These are phyloP conservation scores for Ceraclea dissimilis DNA, from an alignment of 2,888 invertebrate genomes.

Conservation along the genomic window DNA sequence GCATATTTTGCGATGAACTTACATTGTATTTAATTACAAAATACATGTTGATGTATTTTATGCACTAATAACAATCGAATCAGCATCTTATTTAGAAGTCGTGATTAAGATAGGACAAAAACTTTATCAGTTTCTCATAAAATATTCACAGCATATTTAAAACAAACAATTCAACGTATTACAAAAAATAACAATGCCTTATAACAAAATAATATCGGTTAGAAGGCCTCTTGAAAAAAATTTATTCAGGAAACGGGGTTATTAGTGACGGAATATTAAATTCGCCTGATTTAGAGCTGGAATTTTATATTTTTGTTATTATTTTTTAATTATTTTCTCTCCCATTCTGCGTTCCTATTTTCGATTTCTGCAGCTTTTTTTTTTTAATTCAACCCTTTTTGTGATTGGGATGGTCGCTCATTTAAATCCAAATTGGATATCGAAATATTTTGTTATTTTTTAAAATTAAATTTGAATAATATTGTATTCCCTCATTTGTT, in stretches of 20 bases:
- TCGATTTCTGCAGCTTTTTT: conserved; percentile 1
- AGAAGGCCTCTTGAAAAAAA: background rate
- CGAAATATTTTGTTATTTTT: background rate
- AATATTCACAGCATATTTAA: too few species aligned
- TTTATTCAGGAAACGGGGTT: background rate
- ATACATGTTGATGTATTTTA: too few species aligned
- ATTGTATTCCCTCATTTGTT: background rate
- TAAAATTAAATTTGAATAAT: background rate
- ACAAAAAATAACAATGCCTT: too few species aligned
- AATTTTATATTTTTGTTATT: conserved; percentile 1
- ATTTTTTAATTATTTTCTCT: background rate
- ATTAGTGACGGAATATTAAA: conserved; percentile 4
- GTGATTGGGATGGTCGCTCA: background rate
- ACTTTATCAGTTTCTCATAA: too few species aligned
- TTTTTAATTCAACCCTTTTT: background rate
- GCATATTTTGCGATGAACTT: too few species aligned
- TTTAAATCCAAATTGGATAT: background rate
- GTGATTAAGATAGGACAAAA: too few species aligned
- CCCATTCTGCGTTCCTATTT: background rate
- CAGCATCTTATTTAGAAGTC: too few species aligned
- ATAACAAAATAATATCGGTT: too few species aligned
- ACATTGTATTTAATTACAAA: too few species aligned
- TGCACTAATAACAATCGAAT: too few species aligned
- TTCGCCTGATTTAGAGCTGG: background rate
- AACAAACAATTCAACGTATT: too few species aligned